Base-by-base conservation (phyloP, 2,797 vertebrate species). In the Delichon dasypus region DNA sequence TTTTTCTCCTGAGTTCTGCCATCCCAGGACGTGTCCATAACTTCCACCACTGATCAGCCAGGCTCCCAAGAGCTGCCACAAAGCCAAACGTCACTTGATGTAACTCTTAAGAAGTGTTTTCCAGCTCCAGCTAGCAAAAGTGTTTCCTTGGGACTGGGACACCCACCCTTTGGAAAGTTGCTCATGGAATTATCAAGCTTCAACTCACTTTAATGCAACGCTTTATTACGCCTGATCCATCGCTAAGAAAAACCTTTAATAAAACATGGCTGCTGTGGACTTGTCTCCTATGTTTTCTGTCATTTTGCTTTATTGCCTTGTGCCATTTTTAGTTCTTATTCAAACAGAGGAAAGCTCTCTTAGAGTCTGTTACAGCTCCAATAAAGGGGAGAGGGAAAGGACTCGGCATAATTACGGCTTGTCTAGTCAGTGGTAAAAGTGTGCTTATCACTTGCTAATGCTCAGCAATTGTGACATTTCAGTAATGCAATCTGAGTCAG, bases 391-490 rank as follows among this genome's bases (percentile, higher is more conserved):
- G 81, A 94, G 82, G 44, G 45, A 90, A 90, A 94, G 94, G 94
- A 92, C 27, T 1, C 0, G 1, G 86, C 75, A 11, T 78, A 88
- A 89, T 96, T 94, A 81, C 12, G 9, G 34, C 86, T 86, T 91
- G 87, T 93, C 95, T 90, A 27, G 70, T 73, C 12, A 1, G 77
- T 89, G 57, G 86, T 89, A 75, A 77, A 77, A 93, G 67, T 64
- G 78, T 73, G 86, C 92, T 97, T 94, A 96, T 78, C 76, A 9
- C 76, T 93, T 84, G 88, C 53, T 93, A 94, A 80, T 86, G 92
- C 55, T 92, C 57, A 94, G 91, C 55, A 94, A 81, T 91, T 88
- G 89, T 95, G 91, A 90, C 91, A 89, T 90, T 89, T 94, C 72
- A 53, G 93, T 66, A 91, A 96, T 17, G 75, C 79, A 86, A 94